Evolutionary conservation across 2,797 vertebrate species (phyloP).

Genomic region (Microctenopoma stevenorrisi): DNA sequence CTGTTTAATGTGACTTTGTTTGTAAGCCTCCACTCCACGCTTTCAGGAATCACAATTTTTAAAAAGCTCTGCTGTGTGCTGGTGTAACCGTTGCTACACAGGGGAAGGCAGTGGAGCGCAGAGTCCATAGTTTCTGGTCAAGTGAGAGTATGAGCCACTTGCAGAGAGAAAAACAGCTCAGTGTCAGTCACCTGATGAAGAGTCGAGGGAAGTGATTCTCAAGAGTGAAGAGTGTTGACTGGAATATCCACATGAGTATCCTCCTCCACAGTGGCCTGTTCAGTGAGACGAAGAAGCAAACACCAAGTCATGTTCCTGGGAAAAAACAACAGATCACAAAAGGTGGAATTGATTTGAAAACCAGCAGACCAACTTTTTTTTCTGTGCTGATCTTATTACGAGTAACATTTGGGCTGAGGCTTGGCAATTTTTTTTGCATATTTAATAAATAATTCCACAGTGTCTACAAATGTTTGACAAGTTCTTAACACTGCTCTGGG

Average conservation of each 20-base stretch:
- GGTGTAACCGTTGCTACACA: background rate
- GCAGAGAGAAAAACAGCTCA: slow-evolving; percentile 23
- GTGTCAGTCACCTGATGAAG: slow-evolving; percentile 12
- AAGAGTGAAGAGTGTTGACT: slow-evolving; percentile 4
- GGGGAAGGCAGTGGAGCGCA: background rate
- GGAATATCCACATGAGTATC: slow-evolving; percentile 15
- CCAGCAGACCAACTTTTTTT: slow-evolving; percentile 6
- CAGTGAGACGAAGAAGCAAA: slow-evolving; percentile 28
- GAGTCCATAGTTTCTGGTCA: slow-evolving; percentile 10
- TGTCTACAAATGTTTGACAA: background rate
- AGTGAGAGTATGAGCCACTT: background rate
- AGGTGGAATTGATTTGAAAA: slow-evolving; percentile 32
- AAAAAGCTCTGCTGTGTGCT: background rate
- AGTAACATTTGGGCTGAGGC: too few species aligned
- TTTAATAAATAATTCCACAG: background rate
- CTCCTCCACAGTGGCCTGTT: background rate
- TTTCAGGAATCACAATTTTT: slow-evolving; percentile 9
- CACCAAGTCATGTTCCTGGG: background rate
- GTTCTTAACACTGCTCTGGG: background rate
- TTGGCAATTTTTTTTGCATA: too few species aligned
- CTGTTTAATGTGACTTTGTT: slow-evolving; percentile 10
- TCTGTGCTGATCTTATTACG: slow-evolving; percentile 11
- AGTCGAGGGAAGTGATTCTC: slow-evolving; percentile 18
- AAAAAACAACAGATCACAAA: slow-evolving; percentile 28
- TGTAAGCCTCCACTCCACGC: background rate